Conservation (phyloP, 2,113 vertebrate genomes). For the Ranitomeya imitator region DNA sequence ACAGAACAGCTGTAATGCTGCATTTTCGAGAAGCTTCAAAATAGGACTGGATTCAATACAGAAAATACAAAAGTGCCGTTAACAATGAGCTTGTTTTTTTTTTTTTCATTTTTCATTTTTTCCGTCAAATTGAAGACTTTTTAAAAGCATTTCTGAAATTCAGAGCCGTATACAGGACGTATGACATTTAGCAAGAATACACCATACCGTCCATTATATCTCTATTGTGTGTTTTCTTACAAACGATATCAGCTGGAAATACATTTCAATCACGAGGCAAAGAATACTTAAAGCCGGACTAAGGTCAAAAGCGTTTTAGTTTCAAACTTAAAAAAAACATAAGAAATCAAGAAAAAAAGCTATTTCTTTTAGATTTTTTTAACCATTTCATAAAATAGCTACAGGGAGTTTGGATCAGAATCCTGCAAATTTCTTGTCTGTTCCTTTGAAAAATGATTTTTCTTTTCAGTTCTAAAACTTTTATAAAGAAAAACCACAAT, state of each 20-base stretch:
- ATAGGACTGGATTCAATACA: not conserved
- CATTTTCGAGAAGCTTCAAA: not conserved
- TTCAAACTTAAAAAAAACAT: not conserved
- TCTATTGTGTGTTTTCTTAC: not conserved
- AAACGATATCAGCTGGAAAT: not conserved
- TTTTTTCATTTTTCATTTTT: no score
- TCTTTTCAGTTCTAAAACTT: no score
- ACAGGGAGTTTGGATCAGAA: not conserved
- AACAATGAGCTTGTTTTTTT: not conserved
- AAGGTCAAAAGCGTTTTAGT: not conserved
- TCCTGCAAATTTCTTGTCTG: not conserved
- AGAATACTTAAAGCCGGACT: not conserved
- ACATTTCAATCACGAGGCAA: not conserved
- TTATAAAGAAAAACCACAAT: no score
- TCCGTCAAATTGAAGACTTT: not conserved
- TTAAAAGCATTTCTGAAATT: slow-evolving; percentile 38
- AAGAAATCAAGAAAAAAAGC: not conserved
- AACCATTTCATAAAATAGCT: not conserved
- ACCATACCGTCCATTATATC: slow-evolving; percentile 4
- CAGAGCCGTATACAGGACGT: not conserved
- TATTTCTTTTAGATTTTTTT: not conserved
- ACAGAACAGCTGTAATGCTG: not conserved
- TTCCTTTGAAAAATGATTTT: no score
- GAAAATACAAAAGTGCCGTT: not conserved
- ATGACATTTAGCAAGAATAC: slow-evolving; percentile 36